Percentiles rank a stretch among this genome's conserved stretches.
phyloP scores from a whole-genome alignment of 1,140 invertebrate genomes.

The Linepithema humile region DNA sequence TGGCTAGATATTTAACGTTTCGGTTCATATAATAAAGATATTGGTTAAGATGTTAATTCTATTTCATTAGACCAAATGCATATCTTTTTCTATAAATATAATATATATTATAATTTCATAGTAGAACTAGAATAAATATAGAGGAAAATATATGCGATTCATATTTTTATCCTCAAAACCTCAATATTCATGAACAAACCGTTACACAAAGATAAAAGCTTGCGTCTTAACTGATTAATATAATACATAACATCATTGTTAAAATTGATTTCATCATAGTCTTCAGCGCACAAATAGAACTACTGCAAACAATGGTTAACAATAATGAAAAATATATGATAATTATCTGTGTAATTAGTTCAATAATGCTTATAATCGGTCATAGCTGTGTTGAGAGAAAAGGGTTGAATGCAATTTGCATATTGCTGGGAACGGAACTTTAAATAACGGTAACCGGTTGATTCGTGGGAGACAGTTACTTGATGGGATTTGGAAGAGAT shows the following conservation, averaged over 20 bases:
- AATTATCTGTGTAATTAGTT: slow-evolving; percentile 10
- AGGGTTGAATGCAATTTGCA: background rate
- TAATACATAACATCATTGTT: slow-evolving; percentile 1
- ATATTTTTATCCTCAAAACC: slow-evolving; percentile 8
- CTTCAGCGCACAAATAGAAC: background rate
- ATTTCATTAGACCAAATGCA: background rate
- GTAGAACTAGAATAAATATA: too few species aligned
- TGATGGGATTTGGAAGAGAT: background rate
- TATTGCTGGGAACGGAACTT: background rate
- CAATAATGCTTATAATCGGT: background rate
- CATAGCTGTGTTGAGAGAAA: background rate
- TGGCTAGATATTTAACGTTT: slow-evolving; percentile 19
- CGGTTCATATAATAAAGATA: background rate
- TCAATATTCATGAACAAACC: background rate
- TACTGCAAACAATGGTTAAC: background rate
- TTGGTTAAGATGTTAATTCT: slow-evolving; percentile 9
- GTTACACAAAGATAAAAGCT: background rate
- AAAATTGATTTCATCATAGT: background rate
- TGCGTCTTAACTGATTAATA: background rate
- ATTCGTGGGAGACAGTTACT: background rate
- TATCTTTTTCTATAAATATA: background rate
- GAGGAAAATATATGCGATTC: background rate
- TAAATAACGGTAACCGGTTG: background rate
- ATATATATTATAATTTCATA: background rate
- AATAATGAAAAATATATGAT: slow-evolving; percentile 9